phyloP scores from a whole-genome alignment of 1,140 invertebrate genomes.

The Macrosteles quadrilineatus region DNA sequence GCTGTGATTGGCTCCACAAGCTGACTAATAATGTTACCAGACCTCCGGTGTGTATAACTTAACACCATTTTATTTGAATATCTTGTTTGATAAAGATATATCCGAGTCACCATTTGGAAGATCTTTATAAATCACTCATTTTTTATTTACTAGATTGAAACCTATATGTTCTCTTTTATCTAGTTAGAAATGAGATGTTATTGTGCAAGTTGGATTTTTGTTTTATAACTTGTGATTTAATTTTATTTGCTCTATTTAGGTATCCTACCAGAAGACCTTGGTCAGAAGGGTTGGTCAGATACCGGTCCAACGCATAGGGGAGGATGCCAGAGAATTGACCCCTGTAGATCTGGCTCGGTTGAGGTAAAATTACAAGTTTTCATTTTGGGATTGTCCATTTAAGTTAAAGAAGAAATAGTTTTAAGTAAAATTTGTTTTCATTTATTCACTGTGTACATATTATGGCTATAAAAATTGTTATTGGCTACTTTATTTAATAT shows the following conservation, averaged over 20 bases:
- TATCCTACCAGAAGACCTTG: neutral
- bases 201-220: neutral
- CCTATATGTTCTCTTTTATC: neutral
- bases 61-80: no score
- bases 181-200: neutral
- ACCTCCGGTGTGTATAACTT: neutral
- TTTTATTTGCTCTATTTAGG: neutral
- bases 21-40: neutral
- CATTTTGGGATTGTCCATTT: no score
- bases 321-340: constrained; percentile 51
- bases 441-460: neutral
- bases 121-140: no score
- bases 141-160: neutral
- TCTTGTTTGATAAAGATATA: no score
- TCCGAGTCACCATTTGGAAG: no score
- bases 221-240: neutral
- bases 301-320: constrained; percentile 50
- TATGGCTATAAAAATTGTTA: neutral
- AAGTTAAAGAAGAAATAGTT: no score
- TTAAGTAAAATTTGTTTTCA: no score
- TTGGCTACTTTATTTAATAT: neutral
- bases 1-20: neutral
- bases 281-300: constrained; percentile 48
- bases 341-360: constrained; percentile 46
- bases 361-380: no score